Conservation (phyloP, 2,797 vertebrate genomes). For the Squalus acanthias region DNA sequence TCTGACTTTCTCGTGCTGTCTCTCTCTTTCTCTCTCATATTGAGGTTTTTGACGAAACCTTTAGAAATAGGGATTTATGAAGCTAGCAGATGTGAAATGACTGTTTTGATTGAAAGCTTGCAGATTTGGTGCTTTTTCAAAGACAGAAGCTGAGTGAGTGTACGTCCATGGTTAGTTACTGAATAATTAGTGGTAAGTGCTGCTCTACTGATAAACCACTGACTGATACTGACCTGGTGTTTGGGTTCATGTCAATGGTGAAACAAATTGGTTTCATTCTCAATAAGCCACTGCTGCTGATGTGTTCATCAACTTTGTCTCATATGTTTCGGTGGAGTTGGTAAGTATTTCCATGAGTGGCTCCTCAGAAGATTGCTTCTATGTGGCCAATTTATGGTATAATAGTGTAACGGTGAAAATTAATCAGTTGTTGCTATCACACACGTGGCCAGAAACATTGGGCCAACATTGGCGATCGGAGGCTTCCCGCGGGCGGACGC, state of each 20-base stretch:
- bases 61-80: neutral
- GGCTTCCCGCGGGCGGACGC: no score
- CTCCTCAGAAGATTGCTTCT: neutral
- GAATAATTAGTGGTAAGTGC: neutral
- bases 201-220: neutral
- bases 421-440: neutral
- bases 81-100: neutral
- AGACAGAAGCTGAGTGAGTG: neutral
- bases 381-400: neutral
- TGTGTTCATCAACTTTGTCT: neutral
- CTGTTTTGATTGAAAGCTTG: neutral
- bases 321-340: neutral
- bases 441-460: neutral
- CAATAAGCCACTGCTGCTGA: neutral
- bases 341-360: neutral
- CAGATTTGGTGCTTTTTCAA: neutral
- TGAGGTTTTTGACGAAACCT: neutral
- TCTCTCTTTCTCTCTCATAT: neutral
- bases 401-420: neutral
- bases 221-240: neutral
- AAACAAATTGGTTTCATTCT: neutral
- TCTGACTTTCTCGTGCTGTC: neutral
- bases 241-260: neutral
- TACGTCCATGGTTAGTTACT: neutral
- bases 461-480: no score